Evolutionary conservation across 1,140 invertebrate genomes (phyloP), one percentile per base, ranked within the genome.

Genomic region (Cyclargus thomasi): DNA sequence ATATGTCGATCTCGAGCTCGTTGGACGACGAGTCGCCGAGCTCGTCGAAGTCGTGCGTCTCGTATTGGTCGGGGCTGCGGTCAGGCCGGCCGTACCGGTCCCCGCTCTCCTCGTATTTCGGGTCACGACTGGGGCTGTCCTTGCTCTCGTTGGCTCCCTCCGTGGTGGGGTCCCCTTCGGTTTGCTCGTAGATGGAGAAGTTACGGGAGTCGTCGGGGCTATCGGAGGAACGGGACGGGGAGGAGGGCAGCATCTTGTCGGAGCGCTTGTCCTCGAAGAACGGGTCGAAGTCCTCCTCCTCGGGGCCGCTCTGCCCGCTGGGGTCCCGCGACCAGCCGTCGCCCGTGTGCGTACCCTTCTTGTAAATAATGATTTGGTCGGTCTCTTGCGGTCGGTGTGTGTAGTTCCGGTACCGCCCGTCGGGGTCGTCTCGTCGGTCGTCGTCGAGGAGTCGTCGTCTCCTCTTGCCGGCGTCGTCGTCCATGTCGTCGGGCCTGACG

Each of bases 271-370:
- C 96, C 74, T 96, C 95, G 74, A 97, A 97, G 0, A 97, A 88
- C 82, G 96, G 97, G 76, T 97, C 96, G 75, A 97, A 97, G 39
- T 93, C 93, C 1, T 95, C 95, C 69, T 96, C 95, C 67, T 96
- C 95, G 69, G 93, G 93, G n/a, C 92, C 86, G 22, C 92, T 92
- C 71, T 95, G 95, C 16, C 92, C 82, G 17, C 92, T 93, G 14
- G 92, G 92, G 2, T 94, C 94, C 47, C 91, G 88, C 0, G 94
- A 92, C 95, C 95, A 96, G 78, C 93, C 95, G 3, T 95, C 96
- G 0, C 96, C 96, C 0, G 97, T 86, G 47, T 97, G 83, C 0
- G 96, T 95, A 2, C 95, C 96, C 0, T 96, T 97, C 85, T 97
- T 96, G 59, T 95, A 91, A 67, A 97, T 96, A 7, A 96, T 89